These are phyloP conservation scores for Natrix natrix DNA, from an alignment of 2,797 vertebrate species.

Conservation along the genomic window DNA sequence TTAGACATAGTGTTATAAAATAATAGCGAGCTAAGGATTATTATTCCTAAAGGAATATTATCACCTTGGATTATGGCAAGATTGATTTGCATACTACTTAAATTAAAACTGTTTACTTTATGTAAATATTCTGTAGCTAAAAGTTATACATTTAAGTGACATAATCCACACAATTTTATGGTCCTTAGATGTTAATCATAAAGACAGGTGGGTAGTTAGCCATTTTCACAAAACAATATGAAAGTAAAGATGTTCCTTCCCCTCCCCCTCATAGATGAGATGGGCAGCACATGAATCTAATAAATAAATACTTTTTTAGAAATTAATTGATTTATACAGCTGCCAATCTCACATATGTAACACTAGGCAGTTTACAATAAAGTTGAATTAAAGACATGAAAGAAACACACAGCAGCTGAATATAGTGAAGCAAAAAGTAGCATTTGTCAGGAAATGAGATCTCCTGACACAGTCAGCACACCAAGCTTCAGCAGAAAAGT, in stretches of 20 bases:
- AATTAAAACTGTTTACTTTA: background rate
- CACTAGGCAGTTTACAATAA: background rate
- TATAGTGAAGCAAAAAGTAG: background rate
- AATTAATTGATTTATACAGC: background rate
- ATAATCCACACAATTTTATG: background rate
- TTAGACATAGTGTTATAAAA: constrained; percentile 8
- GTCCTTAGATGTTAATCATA: background rate
- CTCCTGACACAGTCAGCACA: background rate
- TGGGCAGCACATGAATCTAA: background rate
- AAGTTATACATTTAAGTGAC: background rate
- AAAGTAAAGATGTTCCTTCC: background rate
- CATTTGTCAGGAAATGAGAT: background rate
- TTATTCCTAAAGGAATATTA: constrained; percentile 16
- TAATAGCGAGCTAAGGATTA: background rate
- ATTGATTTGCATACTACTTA: constrained; percentile 2
- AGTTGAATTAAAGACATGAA: background rate
- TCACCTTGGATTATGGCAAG: background rate
- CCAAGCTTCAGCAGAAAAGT: background rate
- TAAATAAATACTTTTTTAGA: background rate
- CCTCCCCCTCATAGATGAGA: background rate
- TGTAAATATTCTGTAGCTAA: background rate
- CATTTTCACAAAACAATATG: background rate
- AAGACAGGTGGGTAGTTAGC: background rate
- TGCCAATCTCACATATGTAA: background rate
- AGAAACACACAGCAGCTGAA: background rate